Evolutionary conservation across 53 echinoderm and acorn worm species (phyloP).

Genomic region (Arbacia lixula): DNA sequence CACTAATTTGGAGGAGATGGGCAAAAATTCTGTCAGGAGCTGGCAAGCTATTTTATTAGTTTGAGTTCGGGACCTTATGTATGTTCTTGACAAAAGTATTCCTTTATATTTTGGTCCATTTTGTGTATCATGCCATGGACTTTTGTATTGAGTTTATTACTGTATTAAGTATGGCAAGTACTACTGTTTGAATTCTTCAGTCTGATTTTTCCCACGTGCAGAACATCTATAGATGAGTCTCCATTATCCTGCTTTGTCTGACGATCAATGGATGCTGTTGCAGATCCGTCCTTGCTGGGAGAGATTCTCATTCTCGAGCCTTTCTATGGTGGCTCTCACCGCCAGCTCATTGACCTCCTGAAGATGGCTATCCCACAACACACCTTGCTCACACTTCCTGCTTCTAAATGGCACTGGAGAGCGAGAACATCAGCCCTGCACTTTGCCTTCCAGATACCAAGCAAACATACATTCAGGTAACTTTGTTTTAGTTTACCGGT

Average conservation of each 20-base stretch:
- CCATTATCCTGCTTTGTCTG: no score
- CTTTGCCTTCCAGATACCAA: conserved; percentile 77
- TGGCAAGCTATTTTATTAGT: no score
- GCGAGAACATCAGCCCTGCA: conserved; percentile 93
- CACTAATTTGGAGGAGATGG: no score
- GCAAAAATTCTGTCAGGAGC: no score
- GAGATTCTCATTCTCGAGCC: conserved; percentile 75
- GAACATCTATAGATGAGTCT: background rate
- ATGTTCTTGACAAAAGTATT: no score
- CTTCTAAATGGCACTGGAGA: conserved; percentile 98
- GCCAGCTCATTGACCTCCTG: conserved; percentile 80
- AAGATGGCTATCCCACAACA: conserved; percentile 37
- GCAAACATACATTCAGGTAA: conserved; percentile 58
- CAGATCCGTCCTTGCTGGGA: background rate
- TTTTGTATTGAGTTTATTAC: no score
- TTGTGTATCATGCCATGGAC: no score
- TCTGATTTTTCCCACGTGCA: background rate
- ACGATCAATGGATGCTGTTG: background rate
- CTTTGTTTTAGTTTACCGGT: background rate
- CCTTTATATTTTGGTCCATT: no score
- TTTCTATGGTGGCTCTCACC: conserved; percentile 94
- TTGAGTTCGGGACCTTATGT: no score
- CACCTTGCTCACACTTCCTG: conserved; percentile 76
- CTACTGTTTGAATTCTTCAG: background rate
- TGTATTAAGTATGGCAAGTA: background rate